A percentile compares a stretch with the other conserved stretches of the same genome.
Evolutionary conservation across 2,888 invertebrate genomes (phyloP).

Genomic region (Caenorhabditis japonica): DNA sequence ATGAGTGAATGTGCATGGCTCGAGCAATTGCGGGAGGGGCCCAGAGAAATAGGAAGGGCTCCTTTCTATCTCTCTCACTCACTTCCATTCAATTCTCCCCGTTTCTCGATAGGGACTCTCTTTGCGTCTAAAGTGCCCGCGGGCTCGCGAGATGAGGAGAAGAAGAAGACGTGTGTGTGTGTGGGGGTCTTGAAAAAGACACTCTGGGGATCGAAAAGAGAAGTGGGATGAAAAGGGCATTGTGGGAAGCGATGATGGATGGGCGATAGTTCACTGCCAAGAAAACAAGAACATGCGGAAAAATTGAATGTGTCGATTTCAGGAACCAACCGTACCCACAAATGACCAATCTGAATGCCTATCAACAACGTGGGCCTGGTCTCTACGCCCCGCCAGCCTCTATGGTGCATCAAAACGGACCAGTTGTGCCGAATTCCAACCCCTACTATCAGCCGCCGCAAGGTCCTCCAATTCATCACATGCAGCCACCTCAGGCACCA

Average conservation of each 20-base stretch:
- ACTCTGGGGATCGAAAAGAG: background rate
- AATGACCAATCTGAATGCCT: conserved; percentile 46
- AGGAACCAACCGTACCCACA: conserved; percentile 48
- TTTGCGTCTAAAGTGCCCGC: conserved; percentile 33
- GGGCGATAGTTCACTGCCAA: background rate
- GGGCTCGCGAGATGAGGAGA: conserved; percentile 25
- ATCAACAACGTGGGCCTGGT: conserved; percentile 34
- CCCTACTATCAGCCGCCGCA: conserved; percentile 45
- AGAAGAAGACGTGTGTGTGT: conserved; percentile 20
- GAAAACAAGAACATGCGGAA: background rate
- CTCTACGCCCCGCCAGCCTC: conserved; percentile 23
- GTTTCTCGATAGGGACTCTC: conserved; percentile 40
- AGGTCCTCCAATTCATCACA: conserved; percentile 28
- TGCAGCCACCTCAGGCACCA: conserved; percentile 36
- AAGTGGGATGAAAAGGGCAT: conserved; percentile 1
- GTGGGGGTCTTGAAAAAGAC: conserved; percentile 9
- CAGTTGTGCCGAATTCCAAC: conserved; percentile 41
- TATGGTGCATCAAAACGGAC: conserved; percentile 39
- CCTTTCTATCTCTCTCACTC: conserved; percentile 12
- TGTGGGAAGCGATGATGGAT: background rate
- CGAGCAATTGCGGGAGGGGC: conserved; percentile 34
- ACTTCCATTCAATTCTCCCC: conserved; percentile 8
- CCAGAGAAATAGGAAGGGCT: conserved; percentile 19
- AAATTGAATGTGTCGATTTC: background rate
- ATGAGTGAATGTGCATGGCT: conserved; percentile 46